Evolutionary conservation across 2,888 invertebrate genomes (phyloP).

Genomic region (Chrysolina oricalcia): DNA sequence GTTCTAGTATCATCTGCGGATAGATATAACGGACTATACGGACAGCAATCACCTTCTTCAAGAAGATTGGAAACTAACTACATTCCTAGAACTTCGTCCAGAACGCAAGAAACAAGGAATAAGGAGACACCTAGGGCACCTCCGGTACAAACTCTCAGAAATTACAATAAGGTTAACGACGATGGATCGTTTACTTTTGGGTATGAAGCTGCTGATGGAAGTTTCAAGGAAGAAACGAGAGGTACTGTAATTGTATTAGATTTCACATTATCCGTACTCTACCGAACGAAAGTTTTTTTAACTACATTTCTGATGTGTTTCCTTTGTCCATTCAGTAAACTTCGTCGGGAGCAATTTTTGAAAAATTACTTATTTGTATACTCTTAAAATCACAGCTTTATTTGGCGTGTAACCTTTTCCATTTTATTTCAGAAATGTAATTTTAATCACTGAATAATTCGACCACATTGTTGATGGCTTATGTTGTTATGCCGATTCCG

Average conservation of each 20-base stretch:
- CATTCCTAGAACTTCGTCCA: slow-evolving; percentile 63
- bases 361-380: too few species aligned
- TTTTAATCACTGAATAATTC: too few species aligned
- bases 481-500: too few species aligned
- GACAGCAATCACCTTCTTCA: slow-evolving; percentile 69
- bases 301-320: too few species aligned
- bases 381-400: too few species aligned
- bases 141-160: slow-evolving; percentile 87
- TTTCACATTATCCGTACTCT: background rate
- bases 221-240: slow-evolving; percentile 89
- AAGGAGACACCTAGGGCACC: slow-evolving; percentile 79
- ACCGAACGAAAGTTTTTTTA: too few species aligned
- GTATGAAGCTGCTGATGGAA: slow-evolving; percentile 89
- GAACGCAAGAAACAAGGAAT: slow-evolving; percentile 68
- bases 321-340: too few species aligned
- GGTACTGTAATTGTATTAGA: slow-evolving; percentile 72
- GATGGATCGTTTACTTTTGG: slow-evolving; percentile 90
- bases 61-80: slow-evolving; percentile 66
- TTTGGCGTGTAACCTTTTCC: too few species aligned
- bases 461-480: too few species aligned
- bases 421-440: too few species aligned
- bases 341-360: too few species aligned
- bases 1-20: slow-evolving; percentile 66
- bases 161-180: slow-evolving; percentile 88
- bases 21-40: slow-evolving; percentile 71